Percentiles rank a stretch among this genome's conserved stretches.
These are phyloP conservation scores for Brachionus manjavacas DNA, from an alignment of 1,140 invertebrate species.

Conservation along the genomic window DNA sequence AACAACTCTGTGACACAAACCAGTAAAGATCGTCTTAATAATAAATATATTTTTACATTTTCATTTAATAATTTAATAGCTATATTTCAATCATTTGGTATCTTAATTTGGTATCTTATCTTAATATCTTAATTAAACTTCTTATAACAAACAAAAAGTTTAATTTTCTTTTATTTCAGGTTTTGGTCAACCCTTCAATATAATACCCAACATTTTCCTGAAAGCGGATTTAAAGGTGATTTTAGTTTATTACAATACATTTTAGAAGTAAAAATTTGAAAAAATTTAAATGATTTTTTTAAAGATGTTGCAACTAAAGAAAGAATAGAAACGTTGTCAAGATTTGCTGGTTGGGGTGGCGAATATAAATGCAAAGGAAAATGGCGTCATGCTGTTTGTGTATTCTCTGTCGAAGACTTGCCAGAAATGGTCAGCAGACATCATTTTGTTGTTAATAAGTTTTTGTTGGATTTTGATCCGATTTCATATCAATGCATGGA, in stretches of 20 bases:
- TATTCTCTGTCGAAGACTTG: conserved; percentile 49
- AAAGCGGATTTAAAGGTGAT: conserved; percentile 48
- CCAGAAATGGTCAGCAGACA: conserved; percentile 43
- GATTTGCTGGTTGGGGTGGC: background rate
- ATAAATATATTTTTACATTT: no score
- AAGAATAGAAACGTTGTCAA: background rate
- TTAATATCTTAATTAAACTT: no score
- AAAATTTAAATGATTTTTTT: background rate
- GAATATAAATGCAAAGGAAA: background rate
- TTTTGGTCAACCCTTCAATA: conserved; percentile 50
- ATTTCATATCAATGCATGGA: conserved; percentile 50
- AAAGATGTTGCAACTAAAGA: background rate
- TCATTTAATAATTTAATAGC: no score
- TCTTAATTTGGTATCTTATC: no score
- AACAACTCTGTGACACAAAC: no score
- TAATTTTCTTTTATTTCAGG: background rate
- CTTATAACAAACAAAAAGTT: no score
- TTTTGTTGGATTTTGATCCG: conserved; percentile 48
- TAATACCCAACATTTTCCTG: conserved; percentile 46
- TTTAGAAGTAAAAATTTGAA: background rate
- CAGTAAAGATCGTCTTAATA: no score
- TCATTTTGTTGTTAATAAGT: conserved; percentile 53
- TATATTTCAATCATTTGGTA: no score
- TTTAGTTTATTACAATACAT: background rate
- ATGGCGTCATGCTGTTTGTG: conserved; percentile 46